Percentiles rank a stretch among this genome's conserved stretches.
These are phyloP conservation scores for Cephus spinipes DNA, from an alignment of 2,888 invertebrate species.

Conservation along the genomic window DNA sequence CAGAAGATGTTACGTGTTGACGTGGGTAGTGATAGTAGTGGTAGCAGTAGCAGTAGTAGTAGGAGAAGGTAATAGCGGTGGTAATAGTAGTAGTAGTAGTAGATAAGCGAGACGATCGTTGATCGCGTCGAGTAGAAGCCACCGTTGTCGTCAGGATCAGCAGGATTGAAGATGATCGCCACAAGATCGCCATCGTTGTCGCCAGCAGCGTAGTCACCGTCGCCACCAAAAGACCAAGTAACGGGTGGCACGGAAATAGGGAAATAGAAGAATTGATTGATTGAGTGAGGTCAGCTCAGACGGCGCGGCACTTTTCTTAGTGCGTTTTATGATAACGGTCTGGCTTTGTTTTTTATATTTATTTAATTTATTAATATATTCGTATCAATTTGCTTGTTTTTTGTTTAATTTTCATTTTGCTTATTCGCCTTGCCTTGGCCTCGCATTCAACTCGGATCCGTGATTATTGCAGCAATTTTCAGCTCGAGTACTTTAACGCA, in stretches of 20 bases:
- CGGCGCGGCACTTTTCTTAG: constrained; percentile 9
- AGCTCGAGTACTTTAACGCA: too few species aligned
- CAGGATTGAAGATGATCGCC: constrained; percentile 18
- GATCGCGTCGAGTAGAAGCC: too few species aligned
- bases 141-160: not conserved
- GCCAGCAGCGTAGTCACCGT: constrained; percentile 26
- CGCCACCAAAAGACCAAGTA: constrained; percentile 29
- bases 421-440: too few species aligned
- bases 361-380: constrained; percentile 32
- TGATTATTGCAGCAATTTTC: too few species aligned
- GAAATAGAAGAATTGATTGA: constrained; percentile 66
- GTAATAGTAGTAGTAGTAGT: too few species aligned
- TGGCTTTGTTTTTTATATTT: constrained; percentile 29
- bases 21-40: too few species aligned
- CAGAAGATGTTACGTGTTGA: too few species aligned
- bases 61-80: too few species aligned
- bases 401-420: constrained; percentile 19
- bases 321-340: constrained; percentile 9
- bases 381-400: constrained; percentile 38
- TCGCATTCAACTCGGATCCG: too few species aligned
- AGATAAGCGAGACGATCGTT: too few species aligned
- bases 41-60: too few species aligned
- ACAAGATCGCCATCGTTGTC: constrained; percentile 30
- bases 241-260: constrained; percentile 60
- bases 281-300: constrained; percentile 46